Percentiles rank a stretch among this genome's conserved stretches.
These are phyloP conservation scores for Kradibia gibbosae DNA, from an alignment of 1,140 invertebrate genomes.

Conservation along the genomic window DNA sequence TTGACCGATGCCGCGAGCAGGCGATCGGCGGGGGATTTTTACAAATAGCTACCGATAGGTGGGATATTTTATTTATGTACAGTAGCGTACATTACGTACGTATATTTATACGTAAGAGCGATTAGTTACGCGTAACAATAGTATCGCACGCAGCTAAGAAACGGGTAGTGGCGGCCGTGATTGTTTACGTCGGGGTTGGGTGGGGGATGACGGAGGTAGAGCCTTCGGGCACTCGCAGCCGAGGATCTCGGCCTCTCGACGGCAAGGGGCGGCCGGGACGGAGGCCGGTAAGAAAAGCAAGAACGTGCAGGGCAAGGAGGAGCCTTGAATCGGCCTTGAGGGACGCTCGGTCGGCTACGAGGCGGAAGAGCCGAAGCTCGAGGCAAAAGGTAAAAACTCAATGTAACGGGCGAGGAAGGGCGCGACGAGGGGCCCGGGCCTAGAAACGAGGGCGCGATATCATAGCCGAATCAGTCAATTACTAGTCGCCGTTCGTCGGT, in stretches of 20 bases:
- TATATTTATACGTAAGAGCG: background rate
- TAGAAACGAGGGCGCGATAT: conserved; percentile 43
- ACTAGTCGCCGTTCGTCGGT: conserved; percentile 70
- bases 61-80: background rate
- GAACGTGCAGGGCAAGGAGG: no score
- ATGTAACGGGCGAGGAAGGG: no score
- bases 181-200: background rate
- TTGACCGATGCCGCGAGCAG: background rate
- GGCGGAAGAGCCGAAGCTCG: background rate
- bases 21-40: conserved; percentile 7
- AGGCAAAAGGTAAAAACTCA: no score
- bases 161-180: no score
- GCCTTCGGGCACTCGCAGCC: background rate
- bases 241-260: background rate
- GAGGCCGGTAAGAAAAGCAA: background rate
- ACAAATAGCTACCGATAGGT: background rate
- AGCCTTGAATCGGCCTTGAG: no score
- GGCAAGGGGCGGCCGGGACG: no score
- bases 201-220: background rate
- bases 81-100: background rate
- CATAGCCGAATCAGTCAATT: conserved; percentile 72
- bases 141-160: no score
- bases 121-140: conserved; percentile 4
- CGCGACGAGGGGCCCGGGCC: no score
- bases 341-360: no score